Percentiles rank a stretch among this genome's conserved stretches.
These are phyloP conservation scores for Oscheius sp. DNA, from an alignment of 2,888 invertebrate species.

Conservation along the genomic window DNA sequence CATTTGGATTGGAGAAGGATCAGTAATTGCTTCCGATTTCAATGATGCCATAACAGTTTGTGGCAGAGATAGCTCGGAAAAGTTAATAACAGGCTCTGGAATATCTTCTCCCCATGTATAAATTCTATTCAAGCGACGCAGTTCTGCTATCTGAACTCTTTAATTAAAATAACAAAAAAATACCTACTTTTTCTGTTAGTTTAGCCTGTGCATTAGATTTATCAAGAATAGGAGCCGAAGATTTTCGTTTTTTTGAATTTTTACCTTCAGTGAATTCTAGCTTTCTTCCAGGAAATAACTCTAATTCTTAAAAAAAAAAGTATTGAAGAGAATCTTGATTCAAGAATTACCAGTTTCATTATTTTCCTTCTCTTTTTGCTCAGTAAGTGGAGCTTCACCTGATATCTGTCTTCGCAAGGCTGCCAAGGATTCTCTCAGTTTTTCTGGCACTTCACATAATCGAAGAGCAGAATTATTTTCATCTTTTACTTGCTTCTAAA, in stretches of 20 bases:
- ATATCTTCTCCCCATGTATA: constrained; percentile 65
- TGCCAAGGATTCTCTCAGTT: constrained; percentile 27
- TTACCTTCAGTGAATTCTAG: neutral
- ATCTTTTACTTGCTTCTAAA: neutral
- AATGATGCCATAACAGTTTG: constrained; percentile 36
- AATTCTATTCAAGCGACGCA: constrained; percentile 60
- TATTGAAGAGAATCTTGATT: neutral
- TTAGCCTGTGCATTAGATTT: neutral
- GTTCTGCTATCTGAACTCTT: constrained; percentile 42
- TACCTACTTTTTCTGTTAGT: constrained; percentile 11
- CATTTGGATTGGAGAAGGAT: constrained; percentile 89
- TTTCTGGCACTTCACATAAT: constrained; percentile 30
- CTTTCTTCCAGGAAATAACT: constrained; percentile 13
- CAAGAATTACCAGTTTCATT: neutral
- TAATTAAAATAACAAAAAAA: neutral
- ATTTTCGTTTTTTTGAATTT: constrained; percentile 7
- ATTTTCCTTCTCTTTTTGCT: constrained; percentile 18
- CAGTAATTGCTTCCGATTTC: constrained; percentile 55
- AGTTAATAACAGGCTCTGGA: constrained; percentile 63
- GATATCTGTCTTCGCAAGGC: neutral
- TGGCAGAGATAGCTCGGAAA: constrained; percentile 46
- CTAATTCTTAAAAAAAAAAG: constrained; percentile 1
- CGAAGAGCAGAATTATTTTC: constrained; percentile 4
- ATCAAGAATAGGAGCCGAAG: neutral
- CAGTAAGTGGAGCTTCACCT: constrained; percentile 3